These are phyloP conservation scores for Podotricha telesiphe DNA, from an alignment of 2,888 invertebrate species.

Conservation along the genomic window DNA sequence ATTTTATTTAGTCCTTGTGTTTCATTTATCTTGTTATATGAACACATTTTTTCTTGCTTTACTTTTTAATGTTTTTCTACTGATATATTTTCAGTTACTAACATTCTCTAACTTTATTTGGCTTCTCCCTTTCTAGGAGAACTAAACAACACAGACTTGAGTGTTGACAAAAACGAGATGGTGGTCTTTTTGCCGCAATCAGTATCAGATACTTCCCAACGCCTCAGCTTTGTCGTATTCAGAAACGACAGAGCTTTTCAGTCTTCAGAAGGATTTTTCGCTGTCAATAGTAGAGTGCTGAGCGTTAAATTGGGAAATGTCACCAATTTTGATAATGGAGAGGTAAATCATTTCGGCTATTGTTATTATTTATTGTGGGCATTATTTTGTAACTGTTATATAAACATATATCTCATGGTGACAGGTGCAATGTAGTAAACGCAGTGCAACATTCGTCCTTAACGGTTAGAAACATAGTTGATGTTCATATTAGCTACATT, in stretches of 20 bases:
- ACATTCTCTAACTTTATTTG: background rate
- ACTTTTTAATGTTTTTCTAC: no score
- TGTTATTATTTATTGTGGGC: no score
- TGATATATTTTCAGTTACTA: no score
- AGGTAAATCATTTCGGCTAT: slow-evolving; percentile 55
- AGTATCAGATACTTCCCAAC: slow-evolving; percentile 54
- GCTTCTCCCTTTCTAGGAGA: slow-evolving; percentile 55
- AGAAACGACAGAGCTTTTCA: slow-evolving; percentile 74
- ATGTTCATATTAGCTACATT: no score
- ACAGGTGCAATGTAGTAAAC: no score
- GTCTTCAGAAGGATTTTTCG: slow-evolving; percentile 35
- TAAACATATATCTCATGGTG: no score
- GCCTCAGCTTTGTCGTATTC: slow-evolving; percentile 78
- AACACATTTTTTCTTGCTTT: no score
- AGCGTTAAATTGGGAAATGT: slow-evolving; percentile 74
- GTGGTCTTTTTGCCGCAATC: slow-evolving; percentile 70
- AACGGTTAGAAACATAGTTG: no score
- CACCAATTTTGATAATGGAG: slow-evolving; percentile 61
- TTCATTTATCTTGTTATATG: no score
- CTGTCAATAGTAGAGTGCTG: slow-evolving; percentile 76
- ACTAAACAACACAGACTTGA: slow-evolving; percentile 54
- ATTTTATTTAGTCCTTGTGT: no score
- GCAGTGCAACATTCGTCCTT: no score
- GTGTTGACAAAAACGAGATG: slow-evolving; percentile 60
- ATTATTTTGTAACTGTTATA: no score